Conservation (phyloP, 2,113 vertebrate species). For the Psettodes erumei region DNA sequence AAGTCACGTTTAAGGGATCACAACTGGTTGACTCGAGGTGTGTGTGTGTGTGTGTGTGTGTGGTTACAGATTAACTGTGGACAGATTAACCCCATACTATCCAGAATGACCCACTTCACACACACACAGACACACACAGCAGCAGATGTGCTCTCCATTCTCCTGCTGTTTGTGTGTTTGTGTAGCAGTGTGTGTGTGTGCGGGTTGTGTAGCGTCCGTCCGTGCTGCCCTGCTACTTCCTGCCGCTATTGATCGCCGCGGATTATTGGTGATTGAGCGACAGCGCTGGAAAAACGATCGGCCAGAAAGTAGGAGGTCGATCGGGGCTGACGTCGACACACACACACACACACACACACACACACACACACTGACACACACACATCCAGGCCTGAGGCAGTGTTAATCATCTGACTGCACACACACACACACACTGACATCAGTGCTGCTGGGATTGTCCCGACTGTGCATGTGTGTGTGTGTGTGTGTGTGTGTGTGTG, state of each 20-base stretch:
- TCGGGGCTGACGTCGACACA: not conserved
- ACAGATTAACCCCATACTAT: constrained; percentile 63
- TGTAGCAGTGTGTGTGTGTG: not conserved
- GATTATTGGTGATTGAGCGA: not conserved
- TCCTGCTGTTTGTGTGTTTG: not conserved
- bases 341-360: not conserved
- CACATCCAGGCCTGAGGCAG: not conserved
- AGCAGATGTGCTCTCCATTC: constrained; percentile 24
- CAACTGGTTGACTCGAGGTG: constrained; percentile 8
- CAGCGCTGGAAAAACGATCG: not conserved
- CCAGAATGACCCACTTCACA: constrained; percentile 63
- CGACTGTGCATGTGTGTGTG: too few relatives aligned
- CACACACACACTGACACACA: not conserved
- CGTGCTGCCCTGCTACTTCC: constrained; percentile 3
- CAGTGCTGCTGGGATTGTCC: too few relatives aligned
- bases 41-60: constrained; percentile 7
- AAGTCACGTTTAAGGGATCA: not conserved
- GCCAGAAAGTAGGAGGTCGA: not conserved
- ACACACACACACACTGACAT: too few relatives aligned
- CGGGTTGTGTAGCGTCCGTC: not conserved
- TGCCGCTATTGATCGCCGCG: constrained; percentile 6
- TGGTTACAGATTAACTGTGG: constrained; percentile 66
- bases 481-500: too few relatives aligned
- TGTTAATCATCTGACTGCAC: not conserved
- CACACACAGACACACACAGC: constrained; percentile 6